These are phyloP conservation scores for Cerceris ruficornis DNA, from an alignment of 2,888 invertebrate species.

Conservation along the genomic window DNA sequence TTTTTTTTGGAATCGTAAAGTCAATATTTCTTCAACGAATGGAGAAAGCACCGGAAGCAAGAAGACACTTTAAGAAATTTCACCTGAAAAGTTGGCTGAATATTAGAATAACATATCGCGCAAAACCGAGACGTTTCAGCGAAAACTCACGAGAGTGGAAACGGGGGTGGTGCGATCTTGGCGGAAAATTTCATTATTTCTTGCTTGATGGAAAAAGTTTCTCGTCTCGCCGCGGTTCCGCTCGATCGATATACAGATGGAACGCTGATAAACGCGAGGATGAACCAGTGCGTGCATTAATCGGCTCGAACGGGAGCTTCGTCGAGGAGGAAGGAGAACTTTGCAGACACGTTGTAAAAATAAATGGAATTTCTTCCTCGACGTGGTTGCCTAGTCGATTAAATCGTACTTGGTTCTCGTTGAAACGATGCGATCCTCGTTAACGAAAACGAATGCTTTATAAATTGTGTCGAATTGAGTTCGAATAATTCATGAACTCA, in stretches of 20 bases:
- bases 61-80: slow-evolving; percentile 2
- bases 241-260: slow-evolving; percentile 56
- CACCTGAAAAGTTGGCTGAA: neutral
- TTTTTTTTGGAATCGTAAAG: neutral
- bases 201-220: slow-evolving; percentile 64
- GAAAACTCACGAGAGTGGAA: slow-evolving; percentile 14
- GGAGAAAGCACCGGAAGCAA: neutral
- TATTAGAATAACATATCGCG: slow-evolving; percentile 31
- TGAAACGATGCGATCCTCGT: no score
- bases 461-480: no score
- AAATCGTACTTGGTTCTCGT: neutral
- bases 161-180: slow-evolving; percentile 23
- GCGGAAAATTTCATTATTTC: slow-evolving; percentile 60
- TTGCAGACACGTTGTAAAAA: slow-evolving; percentile 35
- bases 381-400: neutral
- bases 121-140: slow-evolving; percentile 3
- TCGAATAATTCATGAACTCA: no score
- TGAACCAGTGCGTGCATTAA: slow-evolving; percentile 44
- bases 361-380: slow-evolving; percentile 9
- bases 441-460: no score
- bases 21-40: slow-evolving; percentile 21
- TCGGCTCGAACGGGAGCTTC: slow-evolving; percentile 31
- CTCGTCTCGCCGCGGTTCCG: slow-evolving; percentile 28
- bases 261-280: slow-evolving; percentile 52
- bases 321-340: slow-evolving; percentile 22